Evolutionary conservation across 2,113 vertebrate species (phyloP).

Genomic region (Clupea harengus): DNA sequence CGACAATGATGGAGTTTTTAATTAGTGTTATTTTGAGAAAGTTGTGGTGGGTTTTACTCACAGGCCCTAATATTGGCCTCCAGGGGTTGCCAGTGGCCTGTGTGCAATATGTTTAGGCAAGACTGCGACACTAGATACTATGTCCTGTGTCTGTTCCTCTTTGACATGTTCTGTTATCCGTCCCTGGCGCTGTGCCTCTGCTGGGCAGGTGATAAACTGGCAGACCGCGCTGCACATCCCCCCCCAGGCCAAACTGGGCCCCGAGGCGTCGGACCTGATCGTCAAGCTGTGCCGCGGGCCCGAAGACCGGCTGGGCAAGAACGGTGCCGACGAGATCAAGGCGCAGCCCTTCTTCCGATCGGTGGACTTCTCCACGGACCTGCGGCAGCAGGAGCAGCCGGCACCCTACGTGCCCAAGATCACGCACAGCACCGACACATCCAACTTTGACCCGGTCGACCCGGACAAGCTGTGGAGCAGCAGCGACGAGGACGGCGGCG

Average conservation of each 20-base stretch:
- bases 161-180: not conserved
- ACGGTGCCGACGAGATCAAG: conserved; percentile 95
- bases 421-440: conserved; percentile 91
- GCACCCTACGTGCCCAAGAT: conserved; percentile 95
- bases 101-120: no score
- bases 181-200: not conserved
- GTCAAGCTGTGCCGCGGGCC: conserved; percentile 91
- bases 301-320: conserved; percentile 92
- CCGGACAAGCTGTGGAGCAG: conserved; percentile 94
- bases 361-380: conserved; percentile 92
- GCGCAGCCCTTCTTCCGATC: conserved; percentile 90
- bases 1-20: no score
- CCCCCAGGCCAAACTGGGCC: conserved; percentile 84
- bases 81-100: no score
- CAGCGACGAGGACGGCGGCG: conserved; percentile 58
- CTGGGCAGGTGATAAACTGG: conserved; percentile 93
- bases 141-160: not conserved
- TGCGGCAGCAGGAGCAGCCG: conserved; percentile 82
- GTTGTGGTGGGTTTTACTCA: no score
- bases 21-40: no score
- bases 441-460: conserved; percentile 97
- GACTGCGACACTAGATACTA: no score
- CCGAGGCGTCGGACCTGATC: conserved; percentile 93
- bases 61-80: no score
- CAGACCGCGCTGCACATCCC: conserved; percentile 92